A percentile compares a stretch with the other conserved stretches of the same genome.
Conservation (phyloP, 2,113 vertebrate species). For the Ameiurus melas region DNA sequence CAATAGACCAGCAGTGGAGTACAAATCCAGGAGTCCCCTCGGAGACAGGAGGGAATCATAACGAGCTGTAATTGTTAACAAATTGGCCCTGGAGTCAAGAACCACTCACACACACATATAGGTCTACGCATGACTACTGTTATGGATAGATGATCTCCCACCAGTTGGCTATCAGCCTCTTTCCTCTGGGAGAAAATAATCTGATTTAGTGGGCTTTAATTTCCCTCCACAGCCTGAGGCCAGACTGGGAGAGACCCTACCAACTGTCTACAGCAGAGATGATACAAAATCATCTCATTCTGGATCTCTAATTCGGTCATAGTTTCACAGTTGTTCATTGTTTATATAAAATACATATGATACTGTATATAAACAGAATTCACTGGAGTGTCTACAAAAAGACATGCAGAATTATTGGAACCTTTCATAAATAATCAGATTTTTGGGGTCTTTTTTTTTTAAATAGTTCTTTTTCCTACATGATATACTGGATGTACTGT, state of each 20-base stretch:
- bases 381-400: neutral
- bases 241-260: constrained; percentile 71
- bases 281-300: constrained; percentile 53
- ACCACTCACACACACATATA: constrained; percentile 61
- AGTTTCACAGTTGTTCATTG: neutral
- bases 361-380: neutral
- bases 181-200: constrained; percentile 80
- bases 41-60: constrained; percentile 78
- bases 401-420: neutral
- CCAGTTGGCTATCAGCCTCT: constrained; percentile 77
- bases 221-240: constrained; percentile 74
- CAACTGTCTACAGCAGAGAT: constrained; percentile 61
- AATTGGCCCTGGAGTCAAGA: constrained; percentile 81
- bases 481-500: neutral
- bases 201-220: constrained; percentile 85
- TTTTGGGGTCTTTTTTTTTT: neutral
- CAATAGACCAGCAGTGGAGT: constrained; percentile 59
- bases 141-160: constrained; percentile 78
- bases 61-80: constrained; percentile 89
- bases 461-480: neutral
- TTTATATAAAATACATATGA: neutral
- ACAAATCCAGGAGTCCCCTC: constrained; percentile 51
- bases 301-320: neutral
- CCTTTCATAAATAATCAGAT: neutral
- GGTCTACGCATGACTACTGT: constrained; percentile 36